Base-by-base conservation (phyloP, 2,113 vertebrate species). In the Triplophysa siluroides region DNA sequence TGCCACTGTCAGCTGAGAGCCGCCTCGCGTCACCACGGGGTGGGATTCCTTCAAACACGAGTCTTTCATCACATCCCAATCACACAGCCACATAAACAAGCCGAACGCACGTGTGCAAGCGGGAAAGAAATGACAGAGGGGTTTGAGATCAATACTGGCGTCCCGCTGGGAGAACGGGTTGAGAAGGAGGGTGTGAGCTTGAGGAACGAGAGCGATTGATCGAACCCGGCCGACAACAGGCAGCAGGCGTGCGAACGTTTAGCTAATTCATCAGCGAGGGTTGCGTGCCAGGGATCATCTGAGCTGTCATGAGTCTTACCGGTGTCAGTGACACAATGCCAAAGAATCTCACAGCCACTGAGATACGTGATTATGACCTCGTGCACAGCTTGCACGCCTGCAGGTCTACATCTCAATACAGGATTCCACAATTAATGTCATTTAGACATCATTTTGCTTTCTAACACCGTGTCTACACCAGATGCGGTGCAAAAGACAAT, bases 21-120 rank as follows among this genome's bases (percentile, higher is more conserved):
- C 14, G 47, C 60, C 60, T 52, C 61, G n/a, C 19, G 6, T 66
- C 61, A 56, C 78, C 29, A 43, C 47, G 21, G 74, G 74, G 73
- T 43, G 56, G 73, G 82, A 65, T 38, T 80, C 78, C 62, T 83
- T 73, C 24, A 72, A 41, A 79, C 60, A 23, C 38, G 47, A 29
- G 24, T 26, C 18, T 83, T 83, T 60, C 50, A 81, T 73, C 79
- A 84, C 69, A 12, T 66, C 62, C 61, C 75, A 65, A 77, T 43
- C 56, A 33, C 79, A 65, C 38, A 50, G 12, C 13, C 11, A 10
- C 33, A 65, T 54, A 54, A 73, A 84, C 63, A 77, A 61, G 66
- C 41, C 60, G 41, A 78, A 62, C 19, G 24, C 60, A 65, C 69
- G 14, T 1, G 14, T 41, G 43, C 12, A 69, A 52, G 68, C 47